Evolutionary conservation across 1,140 invertebrate genomes (phyloP), one percentile per base, ranked within the genome.

Genomic region (Notospermus geniculatus): DNA sequence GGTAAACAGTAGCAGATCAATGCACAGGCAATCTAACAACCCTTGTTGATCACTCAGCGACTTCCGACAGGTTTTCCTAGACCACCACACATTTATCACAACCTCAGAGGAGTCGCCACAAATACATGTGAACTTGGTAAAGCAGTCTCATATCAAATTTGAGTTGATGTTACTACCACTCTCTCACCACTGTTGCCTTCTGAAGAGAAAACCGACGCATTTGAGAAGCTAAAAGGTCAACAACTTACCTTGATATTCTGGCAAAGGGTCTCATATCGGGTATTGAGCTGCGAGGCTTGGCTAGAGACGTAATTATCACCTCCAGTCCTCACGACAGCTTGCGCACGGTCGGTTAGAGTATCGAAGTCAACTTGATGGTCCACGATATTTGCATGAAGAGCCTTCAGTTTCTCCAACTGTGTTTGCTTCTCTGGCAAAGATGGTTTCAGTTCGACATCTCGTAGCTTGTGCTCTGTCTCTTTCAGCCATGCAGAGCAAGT

Each of bases 201-300:
- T n/a, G n/a, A n/a, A n/a, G n/a, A n/a, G n/a, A n/a, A n/a, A n/a
- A n/a, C n/a, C n/a, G n/a, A n/a, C n/a, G n/a, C n/a, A n/a, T n/a
- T n/a, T n/a, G n/a, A n/a, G n/a, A n/a, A n/a, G n/a, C n/a, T n/a
- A n/a, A n/a, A n/a, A n/a, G n/a, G n/a, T n/a, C n/a, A n/a, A n/a
- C n/a, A n/a, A n/a, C n/a, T n/a, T n/a, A n/a, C n/a, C 84, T 96
- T 97, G 7, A 95, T 88, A 83, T 92, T 94, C 64, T 89, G 88
- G 22, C 88, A 90, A 54, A 96, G 85, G 68, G 92, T 89, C 79
- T 95, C 93, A 75, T 96, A 96, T 79, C 93, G 94, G 0, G 91
- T 86, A 17, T 90, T 89, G 1, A 97, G 78, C 76, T 97, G 93
- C 11, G 91, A 91, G 58, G 93, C 88, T 71, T 79, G 87, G 66